A percentile compares a stretch with the other conserved stretches of the same genome.
phyloP scores from a whole-genome alignment of 2,797 vertebrate genomes.

The Okamejei kenojei region DNA sequence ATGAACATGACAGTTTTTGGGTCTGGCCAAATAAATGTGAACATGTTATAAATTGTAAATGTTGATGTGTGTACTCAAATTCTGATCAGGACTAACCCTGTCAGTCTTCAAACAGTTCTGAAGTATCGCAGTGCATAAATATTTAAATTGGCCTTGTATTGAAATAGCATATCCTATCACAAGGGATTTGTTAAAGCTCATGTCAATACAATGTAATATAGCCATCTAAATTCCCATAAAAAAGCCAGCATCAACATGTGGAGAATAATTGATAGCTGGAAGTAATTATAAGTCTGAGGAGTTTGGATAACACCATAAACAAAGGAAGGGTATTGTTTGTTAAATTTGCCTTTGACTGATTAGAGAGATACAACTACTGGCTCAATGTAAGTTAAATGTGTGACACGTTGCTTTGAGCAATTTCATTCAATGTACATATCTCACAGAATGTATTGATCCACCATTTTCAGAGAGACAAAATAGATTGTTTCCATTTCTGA shows the following conservation, averaged over 20 bases:
- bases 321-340: background rate
- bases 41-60: slow-evolving; percentile 22
- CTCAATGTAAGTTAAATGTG: background rate
- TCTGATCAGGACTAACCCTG: background rate
- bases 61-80: slow-evolving; percentile 5
- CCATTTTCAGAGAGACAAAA: background rate
- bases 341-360: background rate
- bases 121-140: background rate
- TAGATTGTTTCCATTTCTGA: background rate
- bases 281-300: background rate
- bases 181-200: background rate
- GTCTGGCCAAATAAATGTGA: background rate
- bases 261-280: background rate
- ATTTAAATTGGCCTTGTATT: background rate
- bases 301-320: background rate
- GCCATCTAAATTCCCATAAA: background rate
- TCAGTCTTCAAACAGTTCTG: background rate
- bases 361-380: background rate
- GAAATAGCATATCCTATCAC: background rate
- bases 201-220: slow-evolving; percentile 5
- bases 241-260: background rate
- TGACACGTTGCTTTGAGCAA: background rate
- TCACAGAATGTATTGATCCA: background rate
- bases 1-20: background rate
- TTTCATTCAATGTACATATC: background rate